A percentile compares a stretch with the other conserved stretches of the same genome.
Evolutionary conservation across 2,797 vertebrate species (phyloP).

Genomic region (Darevskia mixta): DNA sequence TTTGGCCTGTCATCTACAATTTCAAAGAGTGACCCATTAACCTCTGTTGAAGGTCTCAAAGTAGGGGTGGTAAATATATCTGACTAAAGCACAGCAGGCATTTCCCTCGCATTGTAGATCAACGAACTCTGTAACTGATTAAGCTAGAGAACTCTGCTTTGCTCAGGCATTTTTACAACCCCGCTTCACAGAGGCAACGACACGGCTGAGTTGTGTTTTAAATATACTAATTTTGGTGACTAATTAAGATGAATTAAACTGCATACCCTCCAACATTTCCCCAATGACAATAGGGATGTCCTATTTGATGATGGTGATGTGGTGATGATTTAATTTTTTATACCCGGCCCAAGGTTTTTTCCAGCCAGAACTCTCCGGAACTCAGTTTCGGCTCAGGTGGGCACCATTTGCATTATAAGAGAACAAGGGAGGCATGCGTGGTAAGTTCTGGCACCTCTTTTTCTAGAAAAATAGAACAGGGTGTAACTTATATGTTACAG

Average conservation of each 20-base stretch:
- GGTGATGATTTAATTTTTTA: too few species aligned
- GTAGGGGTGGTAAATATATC: background rate
- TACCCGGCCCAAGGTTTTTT: too few species aligned
- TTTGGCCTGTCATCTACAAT: background rate
- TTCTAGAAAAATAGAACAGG: too few species aligned
- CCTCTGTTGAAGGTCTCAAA: background rate
- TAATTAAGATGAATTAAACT: too few species aligned
- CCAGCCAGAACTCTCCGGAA: accelerated
- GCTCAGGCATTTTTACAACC: background rate
- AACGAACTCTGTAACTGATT: constrained; percentile 5
- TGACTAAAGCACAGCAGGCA: background rate
- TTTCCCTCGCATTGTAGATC: background rate
- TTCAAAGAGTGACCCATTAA: background rate
- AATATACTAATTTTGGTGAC: background rate
- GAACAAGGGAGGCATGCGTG: too few species aligned
- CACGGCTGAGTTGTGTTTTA: background rate
- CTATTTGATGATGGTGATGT: too few species aligned
- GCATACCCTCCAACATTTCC: too few species aligned
- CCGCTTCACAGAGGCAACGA: background rate
- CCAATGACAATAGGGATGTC: too few species aligned
- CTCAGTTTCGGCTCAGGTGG: too few species aligned
- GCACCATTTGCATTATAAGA: too few species aligned
- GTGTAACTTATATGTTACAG: too few species aligned
- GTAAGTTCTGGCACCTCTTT: too few species aligned
- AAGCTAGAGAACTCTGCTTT: constrained; percentile 6